These are phyloP conservation scores for Neuroscelio doddi DNA, from an alignment of 2,888 invertebrate genomes.

Conservation along the genomic window DNA sequence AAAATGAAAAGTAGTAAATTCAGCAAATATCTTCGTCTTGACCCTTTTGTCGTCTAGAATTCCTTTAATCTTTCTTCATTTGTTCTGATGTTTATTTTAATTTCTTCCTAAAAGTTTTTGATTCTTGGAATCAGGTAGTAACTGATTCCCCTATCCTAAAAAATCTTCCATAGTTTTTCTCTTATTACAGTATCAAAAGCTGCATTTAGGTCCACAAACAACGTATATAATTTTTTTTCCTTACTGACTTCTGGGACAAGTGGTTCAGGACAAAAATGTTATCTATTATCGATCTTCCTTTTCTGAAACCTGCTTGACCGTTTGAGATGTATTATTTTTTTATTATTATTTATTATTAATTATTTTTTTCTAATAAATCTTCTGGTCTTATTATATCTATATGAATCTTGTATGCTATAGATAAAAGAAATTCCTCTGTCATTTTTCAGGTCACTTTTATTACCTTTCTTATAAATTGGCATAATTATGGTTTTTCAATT, in stretches of 20 bases:
- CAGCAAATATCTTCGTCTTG: neutral
- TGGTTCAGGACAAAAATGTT: slow-evolving; percentile 19
- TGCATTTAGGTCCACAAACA: slow-evolving; percentile 9
- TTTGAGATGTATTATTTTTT: no score
- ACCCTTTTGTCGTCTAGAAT: no score
- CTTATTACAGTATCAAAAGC: slow-evolving; percentile 12
- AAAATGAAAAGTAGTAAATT: slow-evolving; percentile 2
- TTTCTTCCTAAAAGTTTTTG: neutral
- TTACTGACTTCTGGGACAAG: neutral
- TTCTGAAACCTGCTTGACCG: slow-evolving; percentile 13
- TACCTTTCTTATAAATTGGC: no score
- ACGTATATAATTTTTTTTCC: neutral
- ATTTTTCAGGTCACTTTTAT: no score
- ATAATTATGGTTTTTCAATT: no score
- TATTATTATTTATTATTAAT: no score
- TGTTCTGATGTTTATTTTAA: neutral
- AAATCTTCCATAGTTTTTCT: slow-evolving; percentile 1
- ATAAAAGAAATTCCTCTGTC: no score
- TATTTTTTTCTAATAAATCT: no score
- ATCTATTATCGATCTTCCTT: slow-evolving; percentile 5
- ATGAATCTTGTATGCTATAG: no score
- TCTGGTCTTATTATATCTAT: no score
- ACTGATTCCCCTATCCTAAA: neutral
- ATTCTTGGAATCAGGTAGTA: neutral
- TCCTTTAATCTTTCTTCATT: neutral